Evolutionary conservation across 2,113 vertebrate species (phyloP), one percentile per base, ranked within the genome.

Genomic region (Xyrauchen texanus): DNA sequence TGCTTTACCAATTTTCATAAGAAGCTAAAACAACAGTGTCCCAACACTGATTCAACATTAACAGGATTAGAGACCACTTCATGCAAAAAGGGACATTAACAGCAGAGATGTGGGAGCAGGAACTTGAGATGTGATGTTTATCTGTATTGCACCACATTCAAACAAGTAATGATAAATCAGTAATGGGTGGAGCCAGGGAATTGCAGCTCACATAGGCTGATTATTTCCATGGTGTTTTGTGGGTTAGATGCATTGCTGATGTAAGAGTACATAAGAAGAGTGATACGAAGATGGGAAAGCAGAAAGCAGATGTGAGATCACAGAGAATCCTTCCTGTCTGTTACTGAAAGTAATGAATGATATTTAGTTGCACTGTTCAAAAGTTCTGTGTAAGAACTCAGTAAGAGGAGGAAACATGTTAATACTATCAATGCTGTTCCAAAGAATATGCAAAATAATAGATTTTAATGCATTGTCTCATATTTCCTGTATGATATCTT

Each of bases 261-360:
- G 72, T 80, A 80, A 80, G 74, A 80, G 60, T 78, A 77, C 58
- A 46, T 8, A 49, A 70, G 61, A 15, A 34, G 21, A 34, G 21
- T 34, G 21, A 34, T 34, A 34, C 1, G 21, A 34, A 34, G 21
- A 34, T 34, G 21, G 21, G 63, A 84, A 75, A 88, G 80, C 74
- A 85, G 89, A 88, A 86, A 85, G 86, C 70, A 70, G 77, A 84
- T 81, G 9, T 60, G 46, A 70, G 70, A 62, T 86, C 83, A 85
- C 83, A 81, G 76, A 79, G 79, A 80, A 57, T 80, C 81, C 83
- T 80, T 87, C 80, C 86, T 88, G 86, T 79, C 85, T 83, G 80
- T 90, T 90, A 90, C 88, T 90, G 76, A 91, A 91, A 90, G 89
- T 86, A 92, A 86, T 86, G 74, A 86, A 82, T 81, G 68, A 85